These are phyloP conservation scores for Brachymystax lenok DNA, from an alignment of 2,797 vertebrate species.

Conservation along the genomic window DNA sequence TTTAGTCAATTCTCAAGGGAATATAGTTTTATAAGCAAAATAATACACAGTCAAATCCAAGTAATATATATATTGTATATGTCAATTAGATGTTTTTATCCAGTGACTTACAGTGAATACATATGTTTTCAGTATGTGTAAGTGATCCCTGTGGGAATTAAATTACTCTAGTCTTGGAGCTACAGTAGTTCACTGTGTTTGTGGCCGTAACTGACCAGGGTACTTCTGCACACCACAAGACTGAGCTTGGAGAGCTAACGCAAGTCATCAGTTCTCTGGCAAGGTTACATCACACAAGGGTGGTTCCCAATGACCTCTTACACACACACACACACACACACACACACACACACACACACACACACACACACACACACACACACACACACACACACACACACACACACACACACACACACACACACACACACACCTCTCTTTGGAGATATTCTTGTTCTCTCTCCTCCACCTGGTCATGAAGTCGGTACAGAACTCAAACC, in stretches of 20 bases:
- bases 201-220: too few species aligned
- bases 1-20: neutral
- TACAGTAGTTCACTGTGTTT: neutral
- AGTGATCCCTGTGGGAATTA: neutral
- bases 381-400: neutral
- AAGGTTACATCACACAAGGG: too few species aligned
- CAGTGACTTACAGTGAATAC: neutral
- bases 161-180: neutral
- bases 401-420: neutral
- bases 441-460: constrained; percentile 92
- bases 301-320: too few species aligned
- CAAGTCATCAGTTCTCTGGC: too few species aligned
- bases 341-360: neutral
- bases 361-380: neutral
- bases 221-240: too few species aligned
- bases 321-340: neutral
- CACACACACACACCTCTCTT: constrained; percentile 82
- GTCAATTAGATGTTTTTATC: neutral
- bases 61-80: neutral
- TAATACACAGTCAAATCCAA: neutral
- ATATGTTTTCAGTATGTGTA: neutral
- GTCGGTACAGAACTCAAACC: constrained; percentile 97
- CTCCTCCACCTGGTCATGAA: constrained; percentile 94
- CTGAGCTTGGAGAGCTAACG: too few species aligned
- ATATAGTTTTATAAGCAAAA: neutral